A percentile compares a stretch with the other conserved stretches of the same genome.
phyloP scores from a whole-genome alignment of 2,888 invertebrate genomes.

The Zaprionus bogoriensis region DNA sequence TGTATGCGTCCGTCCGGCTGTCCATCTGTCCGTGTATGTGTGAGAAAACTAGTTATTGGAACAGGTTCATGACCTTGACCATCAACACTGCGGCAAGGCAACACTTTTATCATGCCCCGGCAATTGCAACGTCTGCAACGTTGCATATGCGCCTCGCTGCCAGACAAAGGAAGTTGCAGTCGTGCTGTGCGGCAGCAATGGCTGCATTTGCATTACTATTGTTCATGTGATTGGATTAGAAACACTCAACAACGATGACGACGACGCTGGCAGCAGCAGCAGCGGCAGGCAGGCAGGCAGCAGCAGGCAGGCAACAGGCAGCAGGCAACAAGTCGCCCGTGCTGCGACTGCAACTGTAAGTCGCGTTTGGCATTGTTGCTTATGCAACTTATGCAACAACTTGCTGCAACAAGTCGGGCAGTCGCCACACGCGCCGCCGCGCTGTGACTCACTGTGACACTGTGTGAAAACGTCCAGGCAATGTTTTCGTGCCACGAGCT shows the following conservation, averaged over 20 bases:
- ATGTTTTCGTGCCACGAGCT: slow-evolving; percentile 13
- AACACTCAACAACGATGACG: slow-evolving; percentile 41
- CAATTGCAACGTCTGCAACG: slow-evolving; percentile 59
- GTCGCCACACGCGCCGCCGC: slow-evolving; percentile 30
- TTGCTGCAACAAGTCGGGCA: slow-evolving; percentile 25
- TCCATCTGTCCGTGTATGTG: slow-evolving; percentile 20
- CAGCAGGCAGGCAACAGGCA: too few relatives aligned
- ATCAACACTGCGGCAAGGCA: slow-evolving; percentile 70
- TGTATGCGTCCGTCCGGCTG: slow-evolving; percentile 9
- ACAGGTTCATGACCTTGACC: slow-evolving; percentile 82
- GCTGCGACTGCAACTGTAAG: slow-evolving; percentile 18
- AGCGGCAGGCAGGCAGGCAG: slow-evolving; percentile 3
- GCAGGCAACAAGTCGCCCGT: too few relatives aligned
- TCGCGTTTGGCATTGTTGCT: slow-evolving; percentile 27
- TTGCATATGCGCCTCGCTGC: slow-evolving; percentile 53
- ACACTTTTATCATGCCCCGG: slow-evolving; percentile 54
- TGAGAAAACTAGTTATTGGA: slow-evolving; percentile 78
- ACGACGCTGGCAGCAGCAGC: slow-evolving; percentile 22
- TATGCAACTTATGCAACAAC: slow-evolving; percentile 60
- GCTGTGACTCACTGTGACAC: slow-evolving; percentile 34
- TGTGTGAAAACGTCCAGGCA: slow-evolving; percentile 23
- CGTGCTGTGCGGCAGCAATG: slow-evolving; percentile 21
- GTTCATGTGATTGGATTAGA: slow-evolving; percentile 72
- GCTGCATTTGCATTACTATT: slow-evolving; percentile 71
- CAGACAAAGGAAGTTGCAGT: slow-evolving; percentile 67